A percentile compares a stretch with the other conserved stretches of the same genome.
These are phyloP conservation scores for Nestor notabilis DNA, from an alignment of 2,113 vertebrate species.

Conservation along the genomic window DNA sequence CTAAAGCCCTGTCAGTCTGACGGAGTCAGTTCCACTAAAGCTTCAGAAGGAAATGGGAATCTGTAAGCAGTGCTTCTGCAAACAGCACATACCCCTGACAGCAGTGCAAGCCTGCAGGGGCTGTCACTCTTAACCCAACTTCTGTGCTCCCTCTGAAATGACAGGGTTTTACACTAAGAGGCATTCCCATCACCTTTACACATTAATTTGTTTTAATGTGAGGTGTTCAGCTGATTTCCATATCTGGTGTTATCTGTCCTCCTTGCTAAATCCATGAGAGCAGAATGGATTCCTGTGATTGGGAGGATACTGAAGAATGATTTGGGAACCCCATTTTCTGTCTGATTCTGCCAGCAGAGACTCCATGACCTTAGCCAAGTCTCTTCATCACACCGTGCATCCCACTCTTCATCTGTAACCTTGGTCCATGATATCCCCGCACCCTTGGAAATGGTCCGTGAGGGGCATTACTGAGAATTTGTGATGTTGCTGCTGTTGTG, in stretches of 20 bases:
- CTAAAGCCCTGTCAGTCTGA: background rate
- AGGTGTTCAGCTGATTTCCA: background rate
- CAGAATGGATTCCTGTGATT: background rate
- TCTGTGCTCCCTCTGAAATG: background rate
- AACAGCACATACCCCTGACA: background rate
- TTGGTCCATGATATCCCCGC: accelerated
- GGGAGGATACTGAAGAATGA: background rate
- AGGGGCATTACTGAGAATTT: accelerated
- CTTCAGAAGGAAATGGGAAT: background rate
- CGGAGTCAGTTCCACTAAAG: background rate
- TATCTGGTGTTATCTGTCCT: background rate
- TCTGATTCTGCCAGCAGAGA: background rate
- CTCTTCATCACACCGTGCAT: accelerated
- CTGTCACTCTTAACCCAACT: background rate
- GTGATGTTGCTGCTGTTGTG: background rate
- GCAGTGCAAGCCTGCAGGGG: background rate
- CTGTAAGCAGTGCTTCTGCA: background rate
- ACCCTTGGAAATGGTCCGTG: background rate
- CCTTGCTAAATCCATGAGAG: background rate
- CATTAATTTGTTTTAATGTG: background rate
- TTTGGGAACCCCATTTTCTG: background rate
- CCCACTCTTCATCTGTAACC: background rate
- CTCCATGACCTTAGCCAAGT: no score
- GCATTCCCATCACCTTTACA: background rate
- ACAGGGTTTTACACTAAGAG: background rate